These are phyloP conservation scores for Scleropages formosus DNA, from an alignment of 2,797 vertebrate species.

Conservation along the genomic window DNA sequence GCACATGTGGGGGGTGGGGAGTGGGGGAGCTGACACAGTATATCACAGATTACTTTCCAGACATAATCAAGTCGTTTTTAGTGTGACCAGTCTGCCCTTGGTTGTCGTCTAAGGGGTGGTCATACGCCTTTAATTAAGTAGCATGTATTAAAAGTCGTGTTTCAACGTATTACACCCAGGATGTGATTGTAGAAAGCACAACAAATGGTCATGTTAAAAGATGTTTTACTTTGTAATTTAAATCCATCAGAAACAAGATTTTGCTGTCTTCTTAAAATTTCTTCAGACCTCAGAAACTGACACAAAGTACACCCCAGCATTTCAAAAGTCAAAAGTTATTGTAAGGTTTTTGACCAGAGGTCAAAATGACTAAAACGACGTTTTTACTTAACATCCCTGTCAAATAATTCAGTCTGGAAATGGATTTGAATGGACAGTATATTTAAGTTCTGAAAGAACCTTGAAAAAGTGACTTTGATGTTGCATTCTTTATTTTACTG, in stretches of 20 bases:
- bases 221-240: background rate
- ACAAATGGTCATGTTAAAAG: constrained; percentile 1
- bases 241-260: constrained; percentile 19
- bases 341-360: no score
- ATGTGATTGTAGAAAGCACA: background rate
- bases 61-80: constrained; percentile 16
- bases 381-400: background rate
- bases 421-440: constrained; percentile 2
- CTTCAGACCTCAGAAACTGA: background rate
- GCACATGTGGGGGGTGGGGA: constrained; percentile 5
- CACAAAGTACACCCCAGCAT: background rate
- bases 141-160: constrained; percentile 23
- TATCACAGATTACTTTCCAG: constrained; percentile 23
- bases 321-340: background rate
- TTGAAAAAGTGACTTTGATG: constrained; percentile 36
- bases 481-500: constrained; percentile 51
- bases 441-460: background rate
- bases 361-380: constrained; percentile 1
- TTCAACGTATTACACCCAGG: constrained; percentile 15
- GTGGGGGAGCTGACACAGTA: constrained; percentile 1
- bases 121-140: constrained; percentile 21
- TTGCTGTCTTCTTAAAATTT: background rate
- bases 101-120: constrained; percentile 4
- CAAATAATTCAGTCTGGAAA: background rate
- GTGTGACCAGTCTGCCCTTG: constrained; percentile 15